Percentiles rank a stretch among this genome's conserved stretches.
These are phyloP conservation scores for Tachysurus vachellii DNA, from an alignment of 2,113 vertebrate species.

Conservation along the genomic window DNA sequence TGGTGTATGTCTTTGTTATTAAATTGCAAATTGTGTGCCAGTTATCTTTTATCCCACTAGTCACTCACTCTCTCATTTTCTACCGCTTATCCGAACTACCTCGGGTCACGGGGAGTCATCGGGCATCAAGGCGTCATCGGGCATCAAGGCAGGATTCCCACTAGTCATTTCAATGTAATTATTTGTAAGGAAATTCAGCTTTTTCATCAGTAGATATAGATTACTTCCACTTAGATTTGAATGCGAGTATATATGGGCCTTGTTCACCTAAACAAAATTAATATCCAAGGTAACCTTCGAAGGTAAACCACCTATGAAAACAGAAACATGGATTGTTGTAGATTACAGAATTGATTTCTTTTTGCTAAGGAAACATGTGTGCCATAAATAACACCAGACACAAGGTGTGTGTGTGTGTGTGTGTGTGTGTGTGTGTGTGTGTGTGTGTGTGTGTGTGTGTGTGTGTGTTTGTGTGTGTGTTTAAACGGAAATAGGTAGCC, in stretches of 20 bases:
- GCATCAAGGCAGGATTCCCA: too few species aligned
- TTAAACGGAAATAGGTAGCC: conserved; percentile 14
- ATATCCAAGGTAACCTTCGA: neutral
- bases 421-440: conserved; percentile 21
- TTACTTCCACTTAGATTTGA: neutral
- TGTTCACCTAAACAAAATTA: neutral
- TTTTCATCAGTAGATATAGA: neutral
- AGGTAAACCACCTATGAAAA: neutral
- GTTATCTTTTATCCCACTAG: neutral
- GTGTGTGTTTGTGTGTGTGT: conserved; percentile 18
- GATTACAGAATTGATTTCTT: neutral
- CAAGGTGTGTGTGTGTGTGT: neutral
- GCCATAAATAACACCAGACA: neutral
- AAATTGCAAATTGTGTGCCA: neutral
- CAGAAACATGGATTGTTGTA: neutral
- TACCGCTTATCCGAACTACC: too few species aligned
- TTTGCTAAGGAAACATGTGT: neutral
- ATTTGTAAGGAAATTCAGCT: neutral
- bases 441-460: conserved; percentile 13
- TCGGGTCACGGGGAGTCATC: too few species aligned
- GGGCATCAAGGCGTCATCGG: too few species aligned
- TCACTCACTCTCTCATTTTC: too few species aligned
- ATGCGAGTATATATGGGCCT: neutral
- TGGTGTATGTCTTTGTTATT: neutral
- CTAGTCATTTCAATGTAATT: neutral